Base-by-base conservation (phyloP, 2,888 invertebrate species). In the Drosophila infuscata region DNA sequence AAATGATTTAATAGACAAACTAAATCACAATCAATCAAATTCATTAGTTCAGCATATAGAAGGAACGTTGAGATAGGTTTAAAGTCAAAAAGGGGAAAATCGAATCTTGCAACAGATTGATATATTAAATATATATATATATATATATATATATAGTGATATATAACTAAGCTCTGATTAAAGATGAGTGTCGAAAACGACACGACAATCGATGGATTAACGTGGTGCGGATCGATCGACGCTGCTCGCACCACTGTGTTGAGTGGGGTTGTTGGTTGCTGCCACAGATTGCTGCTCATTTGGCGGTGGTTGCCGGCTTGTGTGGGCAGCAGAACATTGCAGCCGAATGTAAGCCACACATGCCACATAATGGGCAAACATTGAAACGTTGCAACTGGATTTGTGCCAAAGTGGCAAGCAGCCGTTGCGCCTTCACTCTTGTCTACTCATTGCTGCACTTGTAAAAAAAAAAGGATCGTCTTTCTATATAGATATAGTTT, bases 281-380 rank as follows among this genome's bases (percentile, higher is more conserved):
- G 64, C 1, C 46, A 8, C 15, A 15, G 46, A 46, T 25, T 46
- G 46, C 25, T 46, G 70, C 58, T 79, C 79, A 78, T 78, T 78
- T 74, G 70, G 79, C 36, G 59, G 29, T 43, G 66, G 52, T 48
- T 58, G 52, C 56, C 58, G 57, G 79, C 70, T 74, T 88, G 81
- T 78, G 84, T 89, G 88, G 83, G 83, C 88, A 85, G 88, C 76
- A 66, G 82, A 82, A 88, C 85, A 89, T 84, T 76, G 83, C 85
- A 64, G 20, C 53, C 79, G 58, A 74, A 76, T 78, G 76, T 79
- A 79, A 79, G 80, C 58, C 78, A 79, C 81, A 79, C 85, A 83
- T 83, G 83, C 89, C 83, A 83, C 89, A 89, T 83, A 89, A 83
- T 89, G 85, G 88, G 79, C 68, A 79, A 87, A 68, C 76, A 74